These are phyloP conservation scores for Drosophila falleni DNA, from an alignment of 2,888 invertebrate species.

Conservation along the genomic window DNA sequence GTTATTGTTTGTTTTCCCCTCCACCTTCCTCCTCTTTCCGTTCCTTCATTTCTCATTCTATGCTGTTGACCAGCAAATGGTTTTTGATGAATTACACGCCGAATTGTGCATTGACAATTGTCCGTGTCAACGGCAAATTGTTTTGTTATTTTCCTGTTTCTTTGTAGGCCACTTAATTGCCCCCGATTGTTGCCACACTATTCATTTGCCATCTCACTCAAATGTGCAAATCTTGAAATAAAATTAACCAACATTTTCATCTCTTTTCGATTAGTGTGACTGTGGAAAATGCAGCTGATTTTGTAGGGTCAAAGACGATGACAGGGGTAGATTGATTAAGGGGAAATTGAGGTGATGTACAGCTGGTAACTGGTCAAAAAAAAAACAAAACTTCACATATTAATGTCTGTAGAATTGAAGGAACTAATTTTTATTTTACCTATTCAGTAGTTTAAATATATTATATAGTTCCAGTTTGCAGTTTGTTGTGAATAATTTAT, in stretches of 20 bases:
- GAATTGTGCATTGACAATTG: constrained; percentile 66
- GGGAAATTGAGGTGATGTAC: neutral
- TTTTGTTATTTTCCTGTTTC: constrained; percentile 36
- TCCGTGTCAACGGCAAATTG: constrained; percentile 69
- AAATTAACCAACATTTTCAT: constrained; percentile 30
- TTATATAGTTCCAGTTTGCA: too few relatives aligned
- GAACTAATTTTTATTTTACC: neutral
- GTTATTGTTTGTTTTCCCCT: constrained; percentile 13
- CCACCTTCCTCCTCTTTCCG: neutral
- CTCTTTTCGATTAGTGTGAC: constrained; percentile 1
- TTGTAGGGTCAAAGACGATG: constrained; percentile 15
- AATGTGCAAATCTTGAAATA: constrained; percentile 35
- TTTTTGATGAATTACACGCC: constrained; percentile 71
- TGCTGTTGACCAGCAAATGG: constrained; percentile 18
- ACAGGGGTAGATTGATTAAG: neutral
- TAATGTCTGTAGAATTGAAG: neutral
- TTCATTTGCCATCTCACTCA: constrained; percentile 23
- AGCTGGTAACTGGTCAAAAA: too few relatives aligned
- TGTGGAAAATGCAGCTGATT: constrained; percentile 18
- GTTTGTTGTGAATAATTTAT: too few relatives aligned
- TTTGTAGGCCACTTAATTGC: constrained; percentile 48
- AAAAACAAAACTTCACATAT: neutral
- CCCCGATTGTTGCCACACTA: constrained; percentile 51
- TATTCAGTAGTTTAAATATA: too few relatives aligned
- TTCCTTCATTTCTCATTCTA: too few relatives aligned